These are phyloP conservation scores for Oryzias dopingdopingensis DNA, from an alignment of 2,797 vertebrate genomes.

Conservation along the genomic window DNA sequence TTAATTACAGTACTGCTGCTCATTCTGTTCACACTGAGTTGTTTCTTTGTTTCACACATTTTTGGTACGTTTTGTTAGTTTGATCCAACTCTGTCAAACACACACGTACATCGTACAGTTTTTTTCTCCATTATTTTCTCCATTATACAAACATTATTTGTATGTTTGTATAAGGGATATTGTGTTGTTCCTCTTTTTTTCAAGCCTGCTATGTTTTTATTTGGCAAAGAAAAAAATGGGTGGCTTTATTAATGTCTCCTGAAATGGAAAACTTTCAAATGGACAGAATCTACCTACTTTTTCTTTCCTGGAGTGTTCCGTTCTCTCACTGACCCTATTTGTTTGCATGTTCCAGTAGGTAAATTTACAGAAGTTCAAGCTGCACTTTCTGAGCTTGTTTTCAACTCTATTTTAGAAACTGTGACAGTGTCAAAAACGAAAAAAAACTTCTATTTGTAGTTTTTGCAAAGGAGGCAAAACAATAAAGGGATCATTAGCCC, in stretches of 20 bases:
- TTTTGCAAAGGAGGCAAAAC: slow-evolving; percentile 6
- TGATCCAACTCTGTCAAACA: slow-evolving; percentile 4
- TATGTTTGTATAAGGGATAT: too few species aligned
- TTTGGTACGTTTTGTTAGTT: slow-evolving; percentile 8
- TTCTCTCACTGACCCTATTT: background rate
- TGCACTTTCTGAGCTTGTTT: slow-evolving; percentile 19
- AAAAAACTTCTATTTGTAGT: slow-evolving; percentile 18
- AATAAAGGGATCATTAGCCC: background rate
- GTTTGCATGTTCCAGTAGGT: background rate
- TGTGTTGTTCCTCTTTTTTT: too few species aligned
- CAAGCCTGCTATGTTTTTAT: too few species aligned
- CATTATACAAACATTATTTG: background rate
- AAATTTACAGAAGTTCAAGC: background rate
- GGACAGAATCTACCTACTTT: too few species aligned
- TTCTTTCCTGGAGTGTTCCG: too few species aligned
- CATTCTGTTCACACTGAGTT: too few species aligned
- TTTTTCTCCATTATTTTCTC: slow-evolving; percentile 1
- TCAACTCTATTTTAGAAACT: slow-evolving; percentile 34
- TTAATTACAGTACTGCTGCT: too few species aligned
- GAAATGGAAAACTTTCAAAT: too few species aligned
- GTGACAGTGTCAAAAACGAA: slow-evolving; percentile 11
- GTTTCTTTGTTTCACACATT: too few species aligned
- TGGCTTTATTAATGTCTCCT: too few species aligned
- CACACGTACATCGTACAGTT: too few species aligned
- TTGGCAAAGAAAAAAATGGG: too few species aligned